Percentiles rank a stretch among this genome's conserved stretches.
Conservation (phyloP, 2,797 vertebrate genomes). For the Vultur gryphus region DNA sequence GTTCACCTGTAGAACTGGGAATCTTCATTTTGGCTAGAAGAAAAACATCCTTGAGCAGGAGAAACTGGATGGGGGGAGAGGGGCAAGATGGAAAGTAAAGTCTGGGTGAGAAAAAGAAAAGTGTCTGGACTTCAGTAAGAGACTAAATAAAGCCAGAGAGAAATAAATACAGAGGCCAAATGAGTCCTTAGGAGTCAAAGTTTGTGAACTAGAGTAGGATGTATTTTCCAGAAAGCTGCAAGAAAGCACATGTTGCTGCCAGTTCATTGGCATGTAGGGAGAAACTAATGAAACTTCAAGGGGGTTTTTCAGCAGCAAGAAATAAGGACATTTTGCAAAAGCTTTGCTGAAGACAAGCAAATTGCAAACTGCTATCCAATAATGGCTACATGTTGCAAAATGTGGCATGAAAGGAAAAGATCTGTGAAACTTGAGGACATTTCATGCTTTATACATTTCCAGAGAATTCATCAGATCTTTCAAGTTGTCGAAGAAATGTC, state of each 20-base stretch:
- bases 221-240: not conserved
- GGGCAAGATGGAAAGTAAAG: not conserved
- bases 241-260: not conserved
- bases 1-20: not conserved
- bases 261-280: not conserved
- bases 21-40: not conserved
- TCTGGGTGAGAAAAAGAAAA: not conserved
- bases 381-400: not conserved
- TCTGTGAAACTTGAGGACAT: not conserved
- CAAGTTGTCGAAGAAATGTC: not conserved
- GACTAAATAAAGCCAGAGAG: not conserved
- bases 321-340: not conserved
- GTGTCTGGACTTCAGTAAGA: not conserved
- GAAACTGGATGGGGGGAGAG: not conserved
- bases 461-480: not conserved
- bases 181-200: not conserved
- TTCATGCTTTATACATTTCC: not conserved
- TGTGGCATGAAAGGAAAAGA: not conserved
- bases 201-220: not conserved
- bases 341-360: not conserved
- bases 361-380: not conserved
- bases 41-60: not conserved
- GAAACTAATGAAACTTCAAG: not conserved
- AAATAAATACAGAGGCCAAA: not conserved
- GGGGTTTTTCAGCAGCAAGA: not conserved